Evolutionary conservation across 1,140 invertebrate genomes (phyloP), one percentile per base, ranked within the genome.

Genomic region (Propsilocerus akamusi): DNA sequence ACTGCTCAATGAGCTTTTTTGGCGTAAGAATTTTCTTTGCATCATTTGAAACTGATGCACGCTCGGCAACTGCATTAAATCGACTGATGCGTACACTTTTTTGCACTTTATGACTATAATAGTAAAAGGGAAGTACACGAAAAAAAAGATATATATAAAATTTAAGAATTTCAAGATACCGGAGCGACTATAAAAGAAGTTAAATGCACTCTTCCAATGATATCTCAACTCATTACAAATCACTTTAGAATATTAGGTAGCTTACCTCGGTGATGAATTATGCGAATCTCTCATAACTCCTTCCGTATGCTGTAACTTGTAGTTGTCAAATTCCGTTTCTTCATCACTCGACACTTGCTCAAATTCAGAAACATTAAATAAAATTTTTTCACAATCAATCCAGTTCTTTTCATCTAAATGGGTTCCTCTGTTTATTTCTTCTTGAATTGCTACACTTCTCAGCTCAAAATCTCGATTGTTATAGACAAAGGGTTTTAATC

Each of bases 371-470:
- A 6, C 25, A 8, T 6, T 5, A 10, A n/a, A 48, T 25, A 48
- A 48, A 30, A 48, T 48, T 14, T 48, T 48, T 49, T 62, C 62
- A 34, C 64, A 63, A 1, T 61, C 59, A 7, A 52, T 56, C 0
- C 65, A 63, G 2, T 58, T 52, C 11, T 61, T 60, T 54, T 73
- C 70, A 12, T 58, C 54, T 37, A 57, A 67, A 59, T 73, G 72
- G 12, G 52, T 55, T 6, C 62, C 58, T 48, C 60, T 59, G 32
- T 59, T 63, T 14, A 72, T 62, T 62, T 70, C 67, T 26, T 63
- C 60, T 28, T 57, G 58, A 32, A 71, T 67, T 32, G 58, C 57
- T 0, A 48, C 24, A 17, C 59, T 54, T 51, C 46, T 51, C 0
- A 52, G 58, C 2, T 58, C 55, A 49, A 61, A 65, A 5, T 63